These are phyloP conservation scores for Hoplodrina ambigua DNA, from an alignment of 2,888 invertebrate species.

Conservation along the genomic window DNA sequence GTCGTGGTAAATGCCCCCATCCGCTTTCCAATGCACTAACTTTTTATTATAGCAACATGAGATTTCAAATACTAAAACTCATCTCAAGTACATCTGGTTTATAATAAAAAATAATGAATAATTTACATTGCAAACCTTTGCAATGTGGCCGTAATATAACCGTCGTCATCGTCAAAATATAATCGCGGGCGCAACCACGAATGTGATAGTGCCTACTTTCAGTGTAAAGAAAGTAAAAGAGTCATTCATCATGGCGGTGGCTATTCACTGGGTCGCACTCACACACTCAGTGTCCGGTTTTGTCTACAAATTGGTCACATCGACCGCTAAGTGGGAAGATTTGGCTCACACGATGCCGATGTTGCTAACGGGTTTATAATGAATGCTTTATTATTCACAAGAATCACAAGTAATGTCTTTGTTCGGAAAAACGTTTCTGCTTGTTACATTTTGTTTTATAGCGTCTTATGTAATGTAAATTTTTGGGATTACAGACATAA, in stretches of 20 bases:
- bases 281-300: conserved; percentile 83
- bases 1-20: conserved; percentile 78
- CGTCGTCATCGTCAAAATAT: conserved; percentile 26
- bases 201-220: conserved; percentile 79
- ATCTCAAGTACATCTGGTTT: neutral
- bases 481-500: neutral
- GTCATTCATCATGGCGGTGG: conserved; percentile 79
- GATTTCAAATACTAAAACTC: conserved; percentile 24
- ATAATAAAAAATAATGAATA: neutral
- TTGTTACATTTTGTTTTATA: conserved; percentile 37
- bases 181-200: conserved; percentile 48
- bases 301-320: conserved; percentile 87
- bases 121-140: conserved; percentile 11
- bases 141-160: conserved; percentile 11
- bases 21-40: conserved; percentile 77
- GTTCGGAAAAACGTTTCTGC: conserved; percentile 44
- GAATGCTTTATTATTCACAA: conserved; percentile 61
- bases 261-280: conserved; percentile 82
- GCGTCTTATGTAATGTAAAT: conserved; percentile 11
- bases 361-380: conserved; percentile 71
- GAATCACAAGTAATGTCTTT: conserved; percentile 56
- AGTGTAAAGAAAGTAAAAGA: conserved; percentile 87
- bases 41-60: conserved; percentile 67
- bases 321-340: conserved; percentile 87
- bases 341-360: conserved; percentile 73